Base-by-base conservation (phyloP, 1,140 invertebrate species). In the Sminthurinus signatus region DNA sequence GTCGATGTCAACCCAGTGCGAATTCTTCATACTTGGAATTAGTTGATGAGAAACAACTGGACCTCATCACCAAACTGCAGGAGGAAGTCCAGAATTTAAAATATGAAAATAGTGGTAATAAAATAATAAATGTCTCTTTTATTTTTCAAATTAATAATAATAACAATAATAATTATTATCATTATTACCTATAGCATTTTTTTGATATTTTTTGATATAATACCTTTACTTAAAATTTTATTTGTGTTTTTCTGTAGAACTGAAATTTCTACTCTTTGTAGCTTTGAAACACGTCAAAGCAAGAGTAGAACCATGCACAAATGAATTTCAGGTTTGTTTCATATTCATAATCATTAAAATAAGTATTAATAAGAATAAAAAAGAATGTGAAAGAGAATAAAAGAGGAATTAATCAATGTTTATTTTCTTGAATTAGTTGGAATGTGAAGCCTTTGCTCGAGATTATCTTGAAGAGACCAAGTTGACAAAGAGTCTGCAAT, bases 71-170 rank as follows among this genome's bases (percentile, higher is more conserved):
- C 10, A 42, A 60, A 21, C 43, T 66, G 2, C 64, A 66, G 25
- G 36, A 43, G 12, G 64, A 66, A 28, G 46, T 66, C 48, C 57
- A 66, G 36, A 29, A 12, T 36, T 27, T 66, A 14, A 66, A 66
- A 52, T 58, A 61, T 61, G 64, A 66, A 29, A 66, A 66, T 57
- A 36, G 25, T 14, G 64, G 64, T 66, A 48, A 56, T 27, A 32
- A 36, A 2, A 31, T 62, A 21, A 10, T 15, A 29, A 19, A 21
- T n/a, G 1, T 23, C 12, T 36, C 10, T 17, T 50, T 25, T 8
- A 2, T n/a, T 50, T 5, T 25, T 32, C 21, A 50, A 25, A 31
- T 4, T 12, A 31, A 48, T 17, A 32, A 25, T 23, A 43, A 4
- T 12, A 36, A 57, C 2, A 32, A 21, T 36, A 8, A 12, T 10